Evolutionary conservation across 2,113 vertebrate genomes (phyloP), one percentile per base, ranked within the genome.

Genomic region (Varanus salvator): DNA sequence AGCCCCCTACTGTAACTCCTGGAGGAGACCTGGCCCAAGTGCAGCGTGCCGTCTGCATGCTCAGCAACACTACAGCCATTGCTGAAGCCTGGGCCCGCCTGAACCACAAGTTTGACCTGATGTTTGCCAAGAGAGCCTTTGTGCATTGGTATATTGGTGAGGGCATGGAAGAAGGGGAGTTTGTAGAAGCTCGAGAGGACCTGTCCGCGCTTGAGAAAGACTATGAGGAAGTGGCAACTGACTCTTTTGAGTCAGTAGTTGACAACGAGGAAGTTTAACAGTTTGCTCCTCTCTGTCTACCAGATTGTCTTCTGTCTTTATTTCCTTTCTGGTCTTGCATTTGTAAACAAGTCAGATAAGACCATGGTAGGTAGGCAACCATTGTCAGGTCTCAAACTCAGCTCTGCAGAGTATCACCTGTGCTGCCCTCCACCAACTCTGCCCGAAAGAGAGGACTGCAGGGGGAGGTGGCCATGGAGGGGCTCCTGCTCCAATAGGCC

Each of bases 111-210:
- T 97, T 97, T 38, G 97, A 97, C 52, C 95, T 97, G 7, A 97
- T 97, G 97, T 97, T 96, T 0, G 95, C 97, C 91, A 97, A 97
- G 93, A 96, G 96, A 21, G 97, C 97, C 11, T 97, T 97, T 68
- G 97, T 97, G 75, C 97, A 97, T 80, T 97, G 97, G 97, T 97
- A 97, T 12, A 95, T 97, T 0, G 92, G 95, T 0, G 97, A 97
- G 69, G 97, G 97, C 48, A 97, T 97, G 97, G 97, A 97, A 75
- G 97, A 97, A 88, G 97, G 94, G 44, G 97, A 97, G 57, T 97
- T 97, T 50, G 85, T 95, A 0, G 97, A 97, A 92, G 97, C 97
- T 69, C 94, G 96, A 66, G 97, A 97, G 25, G 97, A 97, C 85
- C 90, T 97, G 89, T 92, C 96, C 23, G 96, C 96, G 3, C 72